Evolutionary conservation across 2,113 vertebrate species (phyloP), one percentile per base, ranked within the genome.

Genomic region (Cheilinus undulatus): DNA sequence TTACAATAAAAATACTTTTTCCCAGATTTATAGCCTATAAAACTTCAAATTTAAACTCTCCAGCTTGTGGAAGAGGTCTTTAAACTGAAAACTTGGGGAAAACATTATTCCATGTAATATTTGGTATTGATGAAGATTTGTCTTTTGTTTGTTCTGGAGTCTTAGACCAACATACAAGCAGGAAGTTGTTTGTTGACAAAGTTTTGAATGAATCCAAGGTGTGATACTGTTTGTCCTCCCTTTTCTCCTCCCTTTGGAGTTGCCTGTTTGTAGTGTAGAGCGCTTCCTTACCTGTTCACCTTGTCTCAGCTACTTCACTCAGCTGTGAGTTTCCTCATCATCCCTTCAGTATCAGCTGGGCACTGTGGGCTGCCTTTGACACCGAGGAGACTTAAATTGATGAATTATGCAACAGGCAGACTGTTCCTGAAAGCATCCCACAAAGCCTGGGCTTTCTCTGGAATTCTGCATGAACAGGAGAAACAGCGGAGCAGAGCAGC

Each of bases 351-450:
- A 82, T 80, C 77, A 87, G 78, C 83, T 82, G 84, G 79, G 76
- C 69, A 73, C 76, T 50, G 62, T 49, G 67, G 82, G 78, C 70
- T 19, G 80, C 78, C 80, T 85, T 63, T 86, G 52, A 83, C 85
- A 83, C 72, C 60, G 82, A 78, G 74, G 76, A 86, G 83, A 85
- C 88, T 78, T 34, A 63, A 22, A 68, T 53, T 45, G 67, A 91
- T 93, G 89, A 92, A 93, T 92, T 89, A 92, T 92, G 85, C 87
- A 93, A 74, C 75, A 85, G 74, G 73, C 83, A 73, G 86, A 84
- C 89, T 80, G 73, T 88, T 91, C 88, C 91, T 83, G 82, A 88
- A 89, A 91, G 88, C 86, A 81, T 86, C 75, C 63, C 61, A 78
- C 75, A 83, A 84, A 89, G 85, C 86, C 74, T 69, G 54, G 42